Evolutionary conservation across 1,140 invertebrate genomes (phyloP), one percentile per base, ranked within the genome.

Genomic region (Formica exsecta): DNA sequence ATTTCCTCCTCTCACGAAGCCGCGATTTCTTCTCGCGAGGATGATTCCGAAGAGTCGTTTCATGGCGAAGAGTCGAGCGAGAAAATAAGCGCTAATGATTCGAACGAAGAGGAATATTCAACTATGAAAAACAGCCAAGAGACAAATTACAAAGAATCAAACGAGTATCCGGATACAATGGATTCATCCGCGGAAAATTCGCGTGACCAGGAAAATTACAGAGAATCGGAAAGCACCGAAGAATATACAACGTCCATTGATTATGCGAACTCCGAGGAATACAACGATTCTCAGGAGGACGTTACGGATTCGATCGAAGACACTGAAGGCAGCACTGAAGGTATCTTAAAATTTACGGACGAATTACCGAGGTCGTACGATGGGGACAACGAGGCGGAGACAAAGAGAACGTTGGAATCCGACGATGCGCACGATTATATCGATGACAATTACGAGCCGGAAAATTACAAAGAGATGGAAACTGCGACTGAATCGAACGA

Each of bases 381-480:
- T 76, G 90, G 93, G 38, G 79, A 95, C 61, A 68, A 93, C 64
- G 38, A 65, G 0, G 68, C 75, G 41, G 86, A 92, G 13, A 89
- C 9, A 36, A 86, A 74, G 73, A 74, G 75, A 61, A 54, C 66
- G 0, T 68, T 25, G 71, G 91, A 70, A 65, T 90, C 92, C 11
- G 93, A 84, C 59, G 80, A 59, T 7, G 41, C 66, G 9, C 86
- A 92, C 16, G 96, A 96, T 90, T 96, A 96, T 70, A 93, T 96
- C 2, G 95, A 96, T 85, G 96, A 96, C 86, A 96, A 96, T 93
- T 96, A 96, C 80, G 96, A 96, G 89, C 93, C 95, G 1, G 79
- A 93, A 22, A 92, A 92, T 90, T 95, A 95, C 86, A 84, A 87
- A 16, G 87, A 91, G 48, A 70, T 51, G 1, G 83, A 88, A 32